phyloP scores from a whole-genome alignment of 2,888 invertebrate genomes.

The Lysandra coridon region DNA sequence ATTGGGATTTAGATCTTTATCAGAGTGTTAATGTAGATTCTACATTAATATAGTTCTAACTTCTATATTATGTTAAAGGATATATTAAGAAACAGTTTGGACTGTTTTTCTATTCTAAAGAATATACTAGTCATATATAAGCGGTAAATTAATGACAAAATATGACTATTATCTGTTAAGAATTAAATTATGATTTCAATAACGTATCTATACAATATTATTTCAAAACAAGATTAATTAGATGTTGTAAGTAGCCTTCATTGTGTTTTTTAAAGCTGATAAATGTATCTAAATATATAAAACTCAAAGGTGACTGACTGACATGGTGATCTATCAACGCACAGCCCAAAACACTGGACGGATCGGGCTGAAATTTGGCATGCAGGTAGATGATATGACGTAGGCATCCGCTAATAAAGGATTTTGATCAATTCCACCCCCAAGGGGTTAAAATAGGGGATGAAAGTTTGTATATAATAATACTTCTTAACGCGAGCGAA shows the following conservation, averaged over 20 bases:
- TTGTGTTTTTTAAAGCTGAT: not conserved
- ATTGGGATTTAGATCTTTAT: not conserved
- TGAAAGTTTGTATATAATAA: too few relatives aligned
- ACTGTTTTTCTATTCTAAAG: not conserved
- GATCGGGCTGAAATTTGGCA: too few relatives aligned
- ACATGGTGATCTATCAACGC: too few relatives aligned
- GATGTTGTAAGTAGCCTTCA: slow-evolving; percentile 18
- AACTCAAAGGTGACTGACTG: too few relatives aligned
- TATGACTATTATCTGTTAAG: not conserved
- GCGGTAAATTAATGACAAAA: not conserved
- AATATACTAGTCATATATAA: too few relatives aligned
- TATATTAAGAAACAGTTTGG: not conserved
- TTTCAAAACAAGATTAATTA: slow-evolving; percentile 18
- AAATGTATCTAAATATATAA: not conserved
- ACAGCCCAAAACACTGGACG: too few relatives aligned
- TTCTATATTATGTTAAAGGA: not conserved
- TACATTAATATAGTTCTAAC: too few relatives aligned
- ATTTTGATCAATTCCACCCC: too few relatives aligned
- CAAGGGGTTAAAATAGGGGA: too few relatives aligned
- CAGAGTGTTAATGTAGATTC: not conserved
- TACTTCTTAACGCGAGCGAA: too few relatives aligned
- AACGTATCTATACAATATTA: not conserved
- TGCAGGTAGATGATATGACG: too few relatives aligned
- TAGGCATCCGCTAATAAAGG: too few relatives aligned
- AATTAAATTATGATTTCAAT: not conserved